Evolutionary conservation across 2,888 invertebrate species (phyloP), one percentile per base, ranked within the genome.

Genomic region (Drosophila paramelanica): DNA sequence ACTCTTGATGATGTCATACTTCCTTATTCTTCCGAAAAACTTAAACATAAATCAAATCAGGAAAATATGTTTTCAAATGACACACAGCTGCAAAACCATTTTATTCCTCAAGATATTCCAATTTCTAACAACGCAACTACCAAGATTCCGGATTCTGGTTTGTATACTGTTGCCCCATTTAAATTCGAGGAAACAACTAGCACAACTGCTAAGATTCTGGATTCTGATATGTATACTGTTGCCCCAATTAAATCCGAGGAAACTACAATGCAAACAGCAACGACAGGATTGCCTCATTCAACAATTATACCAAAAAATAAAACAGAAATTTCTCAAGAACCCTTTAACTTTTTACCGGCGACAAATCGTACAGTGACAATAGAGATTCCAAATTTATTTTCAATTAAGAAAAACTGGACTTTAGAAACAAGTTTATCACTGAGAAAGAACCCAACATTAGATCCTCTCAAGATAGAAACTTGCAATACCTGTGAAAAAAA

Each of bases 1-100:
- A 43, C 43, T 23, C 43, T 43, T 6, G 43, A 23, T 7, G 43
- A 43, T 43, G 43, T 43, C 7, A 43, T 43, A 6, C 13, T 23
- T 23, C 23, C 43, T 1, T 13, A 43, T 13, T 43, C 43, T 20
- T 0, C 43, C 3, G 23, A 43, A 20, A 43, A 43, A 13, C 7
- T 23, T 1, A 23, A 43, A 20, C 17, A 6, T 3, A 23, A 43
- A 43, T 5, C 23, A 43, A 0, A 43, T 20, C 11, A 6, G 13
- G 20, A 43, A 43, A 13, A 23, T 13, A 2, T 23, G 10, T 5
- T 4, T 6, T 6, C 2, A 20, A 23, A 13, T 23, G 13, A 43
- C 5, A 13, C 13, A 5, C 13, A 13, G 10, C 13, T 11, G 6
- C 43, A 43, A 13, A 11, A 36, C 4, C 13, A 36, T 36, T 36